A percentile compares a stretch with the other conserved stretches of the same genome.
phyloP scores from a whole-genome alignment of 2,888 invertebrate genomes.

The Eupelmus urozonus region DNA sequence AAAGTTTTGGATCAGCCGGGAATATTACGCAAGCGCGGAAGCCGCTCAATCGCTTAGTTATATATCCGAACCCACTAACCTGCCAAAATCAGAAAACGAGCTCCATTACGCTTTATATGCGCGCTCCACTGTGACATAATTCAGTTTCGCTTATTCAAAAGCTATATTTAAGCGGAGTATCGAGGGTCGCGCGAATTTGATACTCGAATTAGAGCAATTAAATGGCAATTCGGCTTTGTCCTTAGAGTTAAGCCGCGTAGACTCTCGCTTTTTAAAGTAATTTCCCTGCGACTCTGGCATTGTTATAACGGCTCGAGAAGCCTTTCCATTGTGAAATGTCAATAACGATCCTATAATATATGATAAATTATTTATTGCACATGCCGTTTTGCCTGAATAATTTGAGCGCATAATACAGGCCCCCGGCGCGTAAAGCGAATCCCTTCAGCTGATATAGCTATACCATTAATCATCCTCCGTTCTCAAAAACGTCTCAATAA shows the following conservation, averaged over 20 bases:
- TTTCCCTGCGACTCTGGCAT: too few relatives aligned
- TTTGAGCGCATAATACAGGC: too few relatives aligned
- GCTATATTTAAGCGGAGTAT: slow-evolving; percentile 2
- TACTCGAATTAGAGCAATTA: slow-evolving; percentile 13
- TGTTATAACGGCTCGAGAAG: too few relatives aligned
- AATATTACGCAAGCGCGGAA: slow-evolving; percentile 25
- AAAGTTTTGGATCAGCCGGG: neutral
- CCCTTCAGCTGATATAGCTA: too few relatives aligned
- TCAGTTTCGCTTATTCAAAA: neutral
- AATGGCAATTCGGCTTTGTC: neutral
- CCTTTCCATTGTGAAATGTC: too few relatives aligned
- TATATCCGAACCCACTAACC: neutral
- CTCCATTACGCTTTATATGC: neutral
- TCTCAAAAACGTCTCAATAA: too few relatives aligned
- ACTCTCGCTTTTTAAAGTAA: too few relatives aligned
- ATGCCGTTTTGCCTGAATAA: too few relatives aligned
- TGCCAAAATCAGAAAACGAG: slow-evolving; percentile 35
- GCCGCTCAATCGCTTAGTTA: neutral
- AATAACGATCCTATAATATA: too few relatives aligned
- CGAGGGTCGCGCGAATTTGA: neutral
- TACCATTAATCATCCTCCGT: too few relatives aligned
- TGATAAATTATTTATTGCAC: too few relatives aligned
- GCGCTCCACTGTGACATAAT: slow-evolving; percentile 8
- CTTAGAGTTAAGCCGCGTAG: neutral
- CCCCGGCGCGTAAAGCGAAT: too few relatives aligned